Base-by-base conservation (phyloP, 1,140 invertebrate species). In the Orchestia grillus region DNA sequence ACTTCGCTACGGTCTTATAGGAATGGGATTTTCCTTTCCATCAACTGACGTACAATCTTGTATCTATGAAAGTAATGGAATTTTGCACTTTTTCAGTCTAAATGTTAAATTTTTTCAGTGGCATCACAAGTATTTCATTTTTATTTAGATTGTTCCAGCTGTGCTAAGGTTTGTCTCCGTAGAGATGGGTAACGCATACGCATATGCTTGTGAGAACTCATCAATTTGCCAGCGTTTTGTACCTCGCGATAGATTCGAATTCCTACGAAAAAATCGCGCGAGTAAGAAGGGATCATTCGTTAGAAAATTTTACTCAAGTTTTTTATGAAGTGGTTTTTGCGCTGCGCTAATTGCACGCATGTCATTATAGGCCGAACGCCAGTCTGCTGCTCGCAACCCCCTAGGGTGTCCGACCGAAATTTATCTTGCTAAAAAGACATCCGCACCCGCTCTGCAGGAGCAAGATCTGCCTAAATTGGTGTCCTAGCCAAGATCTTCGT, bases 281-380 rank as follows among this genome's bases (percentile, higher is more conserved):
- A 44, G 44, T 36, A 94, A 94, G 92, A 94, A 44, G 92, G 92
- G 92, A 94, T 94, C 92, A 94, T 94, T 94, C 92, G 44, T 94
- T 94, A n/a, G 43, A 45, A 94, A 94, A 47, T 47, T 94, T 94
- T 94, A 11, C 36, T 40, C 40, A 11, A n/a, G 36, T 47, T 40
- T 94, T 94, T 94, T 94, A 94, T 45, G 44, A 44, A 94, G 92
- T 47, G 44, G 92, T 94, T 94, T 94, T 94, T 94, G 40, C 19
- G 92, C 88, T 40, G 44, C 92, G 92, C 92, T 94, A 94, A 94
- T 94, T 94, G 92, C 92, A n/a, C 92, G 92, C 92, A 94, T 94
- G 92, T 94, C 92, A 94, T 94, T 94, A 94, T 94, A 94, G 44
- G 92, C 43, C 44, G 92, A 47, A 40, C 44, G 90, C 8, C 6